Evolutionary conservation across 92 coral and sea anemone species (phyloP), one percentile per base, ranked within the genome.

Genomic region (Zoanthus solanderi): DNA sequence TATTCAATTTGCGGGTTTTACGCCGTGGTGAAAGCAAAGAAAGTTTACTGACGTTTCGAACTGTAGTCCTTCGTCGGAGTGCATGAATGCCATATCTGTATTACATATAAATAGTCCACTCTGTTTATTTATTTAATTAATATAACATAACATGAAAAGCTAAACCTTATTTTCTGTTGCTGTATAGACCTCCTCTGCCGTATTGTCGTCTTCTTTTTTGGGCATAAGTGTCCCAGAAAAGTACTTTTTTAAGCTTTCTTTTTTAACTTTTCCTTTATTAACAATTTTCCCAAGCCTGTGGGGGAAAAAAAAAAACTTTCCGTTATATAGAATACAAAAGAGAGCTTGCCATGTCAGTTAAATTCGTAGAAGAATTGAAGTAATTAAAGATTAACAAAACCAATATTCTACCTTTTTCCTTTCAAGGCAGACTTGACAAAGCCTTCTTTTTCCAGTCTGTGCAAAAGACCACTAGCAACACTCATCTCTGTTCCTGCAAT

Each of bases 281-380:
- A 97, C 95, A 75, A 97, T 87, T 83, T 95, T 97, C 28, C 99
- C 99, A 68, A 97, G 98, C 83, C 99, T 97, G 78, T 15, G 4
- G 42, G 45, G 3, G 42, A 42, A 76, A 23, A 14, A 76, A 76
- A 10, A 23, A 1, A 23, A 69, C 0, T 9, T 69, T 31, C 23
- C 13, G 4, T 63, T 6, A 63, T 17, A 1, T 4, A 18, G 9
- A 7, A 63, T n/a, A n/a, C 5, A 16, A 63, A 3, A 23, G 10
- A 12, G 32, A 7, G 4, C 23, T 11, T 9, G 0, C 32, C 16
- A n/a, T 12, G 3, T 9, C 10, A 18, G 44, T 18, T 6, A 23
- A 63, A 63, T 23, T 10, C 72, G 7, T 15, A 7, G 30, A 32
- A 7, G 30, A 32, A 15, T 23, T 48, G 52, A 76, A 76, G 15